A percentile compares a stretch with the other conserved stretches of the same genome.
phyloP scores from a whole-genome alignment of 2,797 vertebrate genomes.

The Coregonus sp. region DNA sequence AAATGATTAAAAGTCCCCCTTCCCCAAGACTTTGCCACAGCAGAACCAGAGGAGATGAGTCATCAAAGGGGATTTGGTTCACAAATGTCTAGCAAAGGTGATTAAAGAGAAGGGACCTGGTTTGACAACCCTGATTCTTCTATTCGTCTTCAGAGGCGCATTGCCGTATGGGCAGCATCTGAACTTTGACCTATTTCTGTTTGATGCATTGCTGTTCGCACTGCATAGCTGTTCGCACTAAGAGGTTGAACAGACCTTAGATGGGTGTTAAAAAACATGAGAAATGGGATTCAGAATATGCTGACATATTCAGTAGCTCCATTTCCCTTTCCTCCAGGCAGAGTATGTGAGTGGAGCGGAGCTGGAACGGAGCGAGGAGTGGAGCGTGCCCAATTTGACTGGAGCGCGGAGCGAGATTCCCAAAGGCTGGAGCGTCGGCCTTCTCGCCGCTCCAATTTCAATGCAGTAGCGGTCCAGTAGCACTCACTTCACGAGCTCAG shows the following conservation, averaged over 20 bases:
- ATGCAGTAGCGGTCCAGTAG: too few species aligned
- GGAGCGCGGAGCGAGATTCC: too few species aligned
- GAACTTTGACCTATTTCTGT: neutral
- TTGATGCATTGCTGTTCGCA: neutral
- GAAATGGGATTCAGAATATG: neutral
- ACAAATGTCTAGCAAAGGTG: conserved; percentile 28
- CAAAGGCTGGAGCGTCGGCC: too few species aligned
- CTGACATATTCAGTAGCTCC: neutral
- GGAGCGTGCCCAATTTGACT: too few species aligned
- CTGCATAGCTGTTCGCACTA: neutral
- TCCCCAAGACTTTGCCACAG: neutral
- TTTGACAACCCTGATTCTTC: neutral
- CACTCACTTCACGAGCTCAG: too few species aligned
- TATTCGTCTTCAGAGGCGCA: neutral
- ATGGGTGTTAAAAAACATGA: neutral
- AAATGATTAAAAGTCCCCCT: neutral
- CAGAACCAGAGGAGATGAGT: conserved; percentile 16
- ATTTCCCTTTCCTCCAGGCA: neutral
- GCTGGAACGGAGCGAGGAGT: too few species aligned
- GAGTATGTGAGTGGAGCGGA: too few species aligned
- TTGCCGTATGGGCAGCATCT: neutral
- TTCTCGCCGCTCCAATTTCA: too few species aligned
- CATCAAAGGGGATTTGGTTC: conserved; percentile 21
- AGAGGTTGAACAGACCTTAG: neutral
- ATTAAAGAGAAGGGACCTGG: conserved; percentile 16